Evolutionary conservation across 2,797 vertebrate species (phyloP), one percentile per base, ranked within the genome.

Genomic region (Hoplostethus atlanticus): DNA sequence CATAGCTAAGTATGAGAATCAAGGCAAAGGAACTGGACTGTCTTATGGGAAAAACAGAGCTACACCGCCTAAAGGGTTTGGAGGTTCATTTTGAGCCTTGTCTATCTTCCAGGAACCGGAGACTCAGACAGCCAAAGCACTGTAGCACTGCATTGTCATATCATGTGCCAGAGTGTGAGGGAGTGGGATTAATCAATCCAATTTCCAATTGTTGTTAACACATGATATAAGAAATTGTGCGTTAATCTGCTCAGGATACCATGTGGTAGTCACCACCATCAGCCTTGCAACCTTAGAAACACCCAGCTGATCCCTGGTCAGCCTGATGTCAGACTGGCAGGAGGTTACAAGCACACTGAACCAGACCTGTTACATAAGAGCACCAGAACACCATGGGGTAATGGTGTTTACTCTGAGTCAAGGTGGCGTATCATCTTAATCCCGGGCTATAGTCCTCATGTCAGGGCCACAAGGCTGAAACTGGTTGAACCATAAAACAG

Each of bases 381-480:
- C 28, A 21, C 48, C 13, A 40, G 69, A 34, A 62, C 5, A 6
- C 30, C 44, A 38, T 2, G 30, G 15, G 16, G 64, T 36, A 17
- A 25, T 36, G 6, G 34, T 36, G 34, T 36, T 36, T 36, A 36
- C 46, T 47, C 15, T 21, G 40, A 3, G 2, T 40, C 51, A 59
- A 54, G 48, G 44, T 1, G 40, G 50, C 2, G n/a, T 54, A 16
- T 75, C 40, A 46, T 34, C 66, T 54, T 67, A 76, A 80, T 72
- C 66, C 30, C 31, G 76, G 70, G 56, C 66, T 6, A 15, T 0
- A 13, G 5, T 63, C 60, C 59, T 51, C 30, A 16, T 58, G 36
- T 31, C 21, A 58, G 42, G 56, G 47, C 12, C 21, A 4, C 1
- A 3, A 25, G 15, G 52, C 16, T 15, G 34, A 0, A 64, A 12